A percentile compares a stretch with the other conserved stretches of the same genome.
phyloP scores from a whole-genome alignment of 2,113 vertebrate genomes.

The Trichomycterus rosablanca region DNA sequence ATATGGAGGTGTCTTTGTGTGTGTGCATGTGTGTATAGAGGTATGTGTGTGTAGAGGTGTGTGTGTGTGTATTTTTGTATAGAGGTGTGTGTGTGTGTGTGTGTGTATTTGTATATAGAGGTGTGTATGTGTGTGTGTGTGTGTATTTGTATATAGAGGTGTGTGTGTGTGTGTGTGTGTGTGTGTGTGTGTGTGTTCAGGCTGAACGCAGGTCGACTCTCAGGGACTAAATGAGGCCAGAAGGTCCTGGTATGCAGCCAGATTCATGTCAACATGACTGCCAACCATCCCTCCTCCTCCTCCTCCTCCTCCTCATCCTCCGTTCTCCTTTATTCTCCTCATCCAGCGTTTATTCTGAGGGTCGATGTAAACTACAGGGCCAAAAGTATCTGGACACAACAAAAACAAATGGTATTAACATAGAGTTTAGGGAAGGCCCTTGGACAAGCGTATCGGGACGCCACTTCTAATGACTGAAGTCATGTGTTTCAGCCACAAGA shows the following conservation, averaged over 20 bases:
- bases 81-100: slow-evolving; percentile 10
- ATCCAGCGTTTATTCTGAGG: too few relatives aligned
- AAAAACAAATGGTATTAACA: too few relatives aligned
- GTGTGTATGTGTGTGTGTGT: slow-evolving; percentile 6
- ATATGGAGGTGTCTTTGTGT: too few relatives aligned
- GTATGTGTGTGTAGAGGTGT: slow-evolving; percentile 1
- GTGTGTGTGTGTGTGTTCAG: slow-evolving; percentile 3
- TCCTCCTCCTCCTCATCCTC: not conserved
- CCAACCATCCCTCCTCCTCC: slow-evolving; percentile 10
- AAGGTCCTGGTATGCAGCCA: slow-evolving; percentile 8
- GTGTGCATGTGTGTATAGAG: not conserved
- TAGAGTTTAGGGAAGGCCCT: too few relatives aligned
- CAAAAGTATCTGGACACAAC: too few relatives aligned
- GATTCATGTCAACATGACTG: slow-evolving; percentile 4
- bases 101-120: slow-evolving; percentile 7
- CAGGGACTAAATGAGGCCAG: slow-evolving; percentile 11
- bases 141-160: too few relatives aligned
- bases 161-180: slow-evolving; percentile 13
- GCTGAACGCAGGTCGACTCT: slow-evolving; percentile 16
- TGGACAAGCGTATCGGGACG: too few relatives aligned
- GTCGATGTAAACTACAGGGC: too few relatives aligned
- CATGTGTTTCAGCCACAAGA: too few relatives aligned
- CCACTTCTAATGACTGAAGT: too few relatives aligned
- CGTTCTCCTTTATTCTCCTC: too few relatives aligned
- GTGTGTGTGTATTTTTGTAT: not conserved